Conservation (phyloP, 2,888 invertebrate species). For the Sipha maydis region DNA sequence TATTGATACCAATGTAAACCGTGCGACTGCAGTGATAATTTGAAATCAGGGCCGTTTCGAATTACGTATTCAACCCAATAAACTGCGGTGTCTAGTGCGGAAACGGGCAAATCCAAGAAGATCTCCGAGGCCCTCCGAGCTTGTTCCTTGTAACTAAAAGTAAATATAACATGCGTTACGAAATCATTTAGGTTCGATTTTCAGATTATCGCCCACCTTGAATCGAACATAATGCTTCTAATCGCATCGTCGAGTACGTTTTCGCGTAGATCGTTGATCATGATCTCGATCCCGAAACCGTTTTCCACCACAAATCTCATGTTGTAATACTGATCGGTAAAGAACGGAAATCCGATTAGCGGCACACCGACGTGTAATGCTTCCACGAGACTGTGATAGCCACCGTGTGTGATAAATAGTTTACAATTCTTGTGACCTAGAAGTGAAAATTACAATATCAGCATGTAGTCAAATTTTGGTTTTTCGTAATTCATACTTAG, state of each 20-base stretch:
- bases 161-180: background rate
- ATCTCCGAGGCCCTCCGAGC: constrained; percentile 20
- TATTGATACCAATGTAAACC: constrained; percentile 26
- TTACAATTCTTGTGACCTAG: constrained; percentile 42
- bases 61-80: constrained; percentile 23
- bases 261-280: background rate
- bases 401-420: constrained; percentile 49
- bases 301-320: constrained; percentile 37
- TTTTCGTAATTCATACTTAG: background rate
- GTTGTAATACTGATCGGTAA: constrained; percentile 44
- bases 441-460: background rate
- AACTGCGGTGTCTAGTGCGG: constrained; percentile 31
- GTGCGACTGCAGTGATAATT: background rate
- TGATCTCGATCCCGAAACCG: constrained; percentile 39
- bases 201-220: background rate
- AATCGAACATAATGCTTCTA: background rate
- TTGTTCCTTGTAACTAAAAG: constrained; percentile 41
- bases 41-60: background rate
- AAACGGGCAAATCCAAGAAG: background rate
- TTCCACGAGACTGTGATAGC: constrained; percentile 51
- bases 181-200: too few species aligned
- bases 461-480: background rate
- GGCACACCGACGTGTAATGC: constrained; percentile 16
- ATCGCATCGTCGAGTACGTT: constrained; percentile 26
- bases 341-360: constrained; percentile 49